A percentile compares a stretch with the other conserved stretches of the same genome.
Conservation (phyloP, 2,113 vertebrate genomes). For the Daubentonia madagascariensis region DNA sequence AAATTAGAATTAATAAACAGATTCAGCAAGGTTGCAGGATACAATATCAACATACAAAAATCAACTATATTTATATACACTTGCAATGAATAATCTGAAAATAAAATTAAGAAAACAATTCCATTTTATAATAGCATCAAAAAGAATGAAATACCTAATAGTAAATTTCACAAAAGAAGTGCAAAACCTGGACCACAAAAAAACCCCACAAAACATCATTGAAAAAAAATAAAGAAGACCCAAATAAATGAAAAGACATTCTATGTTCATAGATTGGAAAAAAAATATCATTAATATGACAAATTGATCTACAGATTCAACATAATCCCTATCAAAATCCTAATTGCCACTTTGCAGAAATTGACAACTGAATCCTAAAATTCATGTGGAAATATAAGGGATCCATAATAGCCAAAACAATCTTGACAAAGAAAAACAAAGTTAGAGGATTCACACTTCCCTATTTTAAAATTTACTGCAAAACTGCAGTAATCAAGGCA, state of each 20-base stretch:
- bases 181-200: background rate
- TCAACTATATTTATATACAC: background rate
- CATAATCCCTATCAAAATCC: background rate
- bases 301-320: background rate
- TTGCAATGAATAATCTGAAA: background rate
- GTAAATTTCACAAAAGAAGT: background rate
- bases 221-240: background rate
- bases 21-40: background rate
- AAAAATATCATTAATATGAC: background rate
- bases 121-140: background rate
- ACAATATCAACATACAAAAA: background rate
- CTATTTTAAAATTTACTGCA: background rate
- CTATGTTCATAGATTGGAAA: background rate
- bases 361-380: background rate
- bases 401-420: background rate
- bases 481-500: background rate
- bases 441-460: background rate
- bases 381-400: background rate
- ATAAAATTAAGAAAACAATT: background rate
- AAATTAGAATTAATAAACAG: background rate
- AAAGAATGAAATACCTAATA: background rate
- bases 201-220: background rate
- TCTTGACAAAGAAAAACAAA: background rate
- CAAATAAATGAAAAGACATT: background rate
- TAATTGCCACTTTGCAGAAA: background rate